These are phyloP conservation scores for Agrochola litura DNA, from an alignment of 2,888 invertebrate species.

Conservation along the genomic window DNA sequence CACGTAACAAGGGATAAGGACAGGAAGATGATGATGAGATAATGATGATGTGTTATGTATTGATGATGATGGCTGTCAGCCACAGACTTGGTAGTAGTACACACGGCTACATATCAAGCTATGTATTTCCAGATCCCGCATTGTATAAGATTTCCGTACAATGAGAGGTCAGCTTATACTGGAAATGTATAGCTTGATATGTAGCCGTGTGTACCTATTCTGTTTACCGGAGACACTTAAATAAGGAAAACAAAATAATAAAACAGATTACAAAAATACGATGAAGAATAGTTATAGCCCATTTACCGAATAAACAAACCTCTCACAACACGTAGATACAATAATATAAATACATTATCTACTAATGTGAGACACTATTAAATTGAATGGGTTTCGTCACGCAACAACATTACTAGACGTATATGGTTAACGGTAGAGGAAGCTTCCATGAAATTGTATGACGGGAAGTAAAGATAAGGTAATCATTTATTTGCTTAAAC, in stretches of 20 bases:
- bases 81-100: background rate
- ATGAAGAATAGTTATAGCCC: background rate
- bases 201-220: background rate
- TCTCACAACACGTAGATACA: background rate
- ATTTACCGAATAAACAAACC: background rate
- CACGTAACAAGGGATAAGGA: too few species aligned
- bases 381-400: background rate
- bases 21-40: too few species aligned
- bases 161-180: too few species aligned
- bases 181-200: too few species aligned
- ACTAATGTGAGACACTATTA: background rate
- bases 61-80: too few species aligned
- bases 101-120: too few species aligned
- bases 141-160: too few species aligned
- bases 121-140: too few species aligned
- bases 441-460: background rate
- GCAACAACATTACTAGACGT: background rate
- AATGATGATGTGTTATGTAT: background rate
- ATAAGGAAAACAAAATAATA: background rate
- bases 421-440: background rate
- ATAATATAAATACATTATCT: background rate
- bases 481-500: background rate
- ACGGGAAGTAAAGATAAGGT: background rate
- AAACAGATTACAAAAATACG: background rate
- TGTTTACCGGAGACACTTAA: background rate